Evolutionary conservation across 1,140 invertebrate species (phyloP).

Genomic region (Zaprionus nigranus): DNA sequence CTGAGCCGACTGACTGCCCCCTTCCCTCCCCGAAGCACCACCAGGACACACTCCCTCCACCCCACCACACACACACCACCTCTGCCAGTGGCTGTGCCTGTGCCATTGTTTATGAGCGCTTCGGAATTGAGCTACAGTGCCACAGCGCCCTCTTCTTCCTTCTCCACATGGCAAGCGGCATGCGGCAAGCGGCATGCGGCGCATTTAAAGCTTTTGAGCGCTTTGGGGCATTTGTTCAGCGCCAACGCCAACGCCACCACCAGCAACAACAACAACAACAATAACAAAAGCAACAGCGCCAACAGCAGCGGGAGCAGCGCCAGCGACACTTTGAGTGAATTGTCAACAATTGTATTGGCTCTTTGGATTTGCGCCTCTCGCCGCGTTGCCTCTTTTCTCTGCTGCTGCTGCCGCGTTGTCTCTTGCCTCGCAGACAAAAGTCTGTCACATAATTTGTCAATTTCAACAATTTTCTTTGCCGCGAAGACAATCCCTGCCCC

Average conservation of each 20-base stretch:
- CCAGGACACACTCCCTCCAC: background rate
- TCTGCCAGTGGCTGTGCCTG: conserved; percentile 16
- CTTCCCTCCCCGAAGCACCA: background rate
- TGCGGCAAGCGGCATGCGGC: conserved; percentile 49
- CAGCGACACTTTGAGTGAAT: conserved; percentile 72
- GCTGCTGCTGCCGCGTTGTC: background rate
- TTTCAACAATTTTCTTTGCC: conserved; percentile 67
- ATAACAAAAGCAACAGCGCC: conserved; percentile 10
- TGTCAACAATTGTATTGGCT: conserved; percentile 81
- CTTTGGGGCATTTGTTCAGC: conserved; percentile 80
- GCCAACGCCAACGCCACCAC: conserved; percentile 52
- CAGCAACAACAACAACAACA: conserved; percentile 26
- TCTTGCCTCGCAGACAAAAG: conserved; percentile 59
- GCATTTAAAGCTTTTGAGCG: conserved; percentile 78
- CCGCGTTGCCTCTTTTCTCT: background rate
- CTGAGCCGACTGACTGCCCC: conserved; percentile 40
- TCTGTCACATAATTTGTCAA: conserved; percentile 82
- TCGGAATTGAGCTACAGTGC: conserved; percentile 63
- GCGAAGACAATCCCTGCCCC: background rate
- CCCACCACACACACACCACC: background rate
- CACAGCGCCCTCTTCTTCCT: background rate
- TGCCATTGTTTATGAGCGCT: conserved; percentile 72
- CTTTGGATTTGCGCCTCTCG: conserved; percentile 63
- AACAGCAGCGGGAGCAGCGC: conserved; percentile 14
- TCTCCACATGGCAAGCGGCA: background rate